Evolutionary conservation across 2,888 invertebrate species (phyloP).

Genomic region (Watsonalla cultraria): DNA sequence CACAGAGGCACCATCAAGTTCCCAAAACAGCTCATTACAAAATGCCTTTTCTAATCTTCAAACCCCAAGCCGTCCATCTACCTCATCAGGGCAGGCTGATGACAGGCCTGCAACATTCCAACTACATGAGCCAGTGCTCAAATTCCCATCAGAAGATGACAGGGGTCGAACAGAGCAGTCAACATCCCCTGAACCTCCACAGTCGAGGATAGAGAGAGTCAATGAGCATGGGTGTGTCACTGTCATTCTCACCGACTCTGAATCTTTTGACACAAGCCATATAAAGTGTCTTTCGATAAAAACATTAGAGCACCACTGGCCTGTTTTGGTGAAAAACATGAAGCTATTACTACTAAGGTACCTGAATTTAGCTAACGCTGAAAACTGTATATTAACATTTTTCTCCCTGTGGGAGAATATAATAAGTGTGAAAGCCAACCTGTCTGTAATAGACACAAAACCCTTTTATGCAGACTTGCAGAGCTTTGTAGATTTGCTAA

Average conservation of each 20-base stretch:
- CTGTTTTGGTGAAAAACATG: conserved; percentile 86
- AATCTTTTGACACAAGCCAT: conserved; percentile 90
- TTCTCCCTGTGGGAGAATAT: conserved; percentile 93
- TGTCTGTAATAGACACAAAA: conserved; percentile 92
- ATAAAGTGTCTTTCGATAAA: conserved; percentile 92
- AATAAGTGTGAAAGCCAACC: conserved; percentile 93
- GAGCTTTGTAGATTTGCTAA: conserved; percentile 85
- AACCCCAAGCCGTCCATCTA: conserved; percentile 58
- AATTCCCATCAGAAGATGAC: conserved; percentile 42
- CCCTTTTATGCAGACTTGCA: conserved; percentile 92
- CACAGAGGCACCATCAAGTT: conserved; percentile 45
- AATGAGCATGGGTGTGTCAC: conserved; percentile 78
- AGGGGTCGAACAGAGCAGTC: conserved; percentile 43
- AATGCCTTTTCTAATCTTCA: conserved; percentile 71
- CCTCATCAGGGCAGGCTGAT: conserved; percentile 44
- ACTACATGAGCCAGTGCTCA: conserved; percentile 64
- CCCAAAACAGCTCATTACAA: conserved; percentile 54
- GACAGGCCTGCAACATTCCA: conserved; percentile 45
- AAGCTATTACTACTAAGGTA: conserved; percentile 78
- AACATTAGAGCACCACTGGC: conserved; percentile 91
- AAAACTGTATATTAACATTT: conserved; percentile 88
- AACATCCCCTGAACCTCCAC: conserved; percentile 51
- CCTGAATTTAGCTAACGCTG: conserved; percentile 78
- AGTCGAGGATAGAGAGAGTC: conserved; percentile 60
- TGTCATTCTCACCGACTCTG: conserved; percentile 85